These are phyloP conservation scores for Poecilia wingei DNA, from an alignment of 2,797 vertebrate species.

Conservation along the genomic window DNA sequence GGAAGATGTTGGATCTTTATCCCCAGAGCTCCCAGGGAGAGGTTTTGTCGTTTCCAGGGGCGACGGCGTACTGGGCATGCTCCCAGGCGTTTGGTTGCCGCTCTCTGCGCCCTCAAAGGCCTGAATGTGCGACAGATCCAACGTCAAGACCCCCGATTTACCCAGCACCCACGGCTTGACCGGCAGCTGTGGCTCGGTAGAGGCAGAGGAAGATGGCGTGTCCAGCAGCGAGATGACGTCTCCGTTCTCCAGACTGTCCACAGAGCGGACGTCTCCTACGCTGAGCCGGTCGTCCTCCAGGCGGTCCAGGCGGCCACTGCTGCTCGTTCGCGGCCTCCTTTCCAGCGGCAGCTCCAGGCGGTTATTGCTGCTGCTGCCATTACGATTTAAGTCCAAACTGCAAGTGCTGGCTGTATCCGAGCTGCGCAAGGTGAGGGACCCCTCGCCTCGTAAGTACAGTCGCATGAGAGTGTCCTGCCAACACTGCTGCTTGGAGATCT, in stretches of 20 bases:
- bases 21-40: conserved; percentile 79
- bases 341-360: conserved; percentile 75
- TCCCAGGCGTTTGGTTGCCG: conserved; percentile 89
- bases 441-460: conserved; percentile 84
- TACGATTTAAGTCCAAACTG: conserved; percentile 75
- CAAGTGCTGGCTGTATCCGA: conserved; percentile 72
- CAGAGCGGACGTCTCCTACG: conserved; percentile 82
- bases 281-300: conserved; percentile 75
- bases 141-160: conserved; percentile 84
- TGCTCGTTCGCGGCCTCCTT: conserved; percentile 40
- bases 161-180: conserved; percentile 81
- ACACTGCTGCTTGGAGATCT: conserved; percentile 90
- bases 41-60: conserved; percentile 87
- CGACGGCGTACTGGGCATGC: conserved; percentile 92
- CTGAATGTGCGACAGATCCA: conserved; percentile 89
- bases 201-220: conserved; percentile 73
- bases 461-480: conserved; percentile 96
- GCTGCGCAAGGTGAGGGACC: conserved; percentile 60
- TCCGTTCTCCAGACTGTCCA: conserved; percentile 86
- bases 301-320: conserved; percentile 54
- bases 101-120: conserved; percentile 84
- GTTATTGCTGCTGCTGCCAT: conserved; percentile 28
- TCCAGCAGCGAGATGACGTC: conserved; percentile 81
- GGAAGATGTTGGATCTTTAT: conserved; percentile 79
- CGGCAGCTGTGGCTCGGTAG: conserved; percentile 69